A percentile compares a stretch with the other conserved stretches of the same genome.
These are phyloP conservation scores for Cheilosia variabilis DNA, from an alignment of 2,888 invertebrate genomes.

Conservation along the genomic window DNA sequence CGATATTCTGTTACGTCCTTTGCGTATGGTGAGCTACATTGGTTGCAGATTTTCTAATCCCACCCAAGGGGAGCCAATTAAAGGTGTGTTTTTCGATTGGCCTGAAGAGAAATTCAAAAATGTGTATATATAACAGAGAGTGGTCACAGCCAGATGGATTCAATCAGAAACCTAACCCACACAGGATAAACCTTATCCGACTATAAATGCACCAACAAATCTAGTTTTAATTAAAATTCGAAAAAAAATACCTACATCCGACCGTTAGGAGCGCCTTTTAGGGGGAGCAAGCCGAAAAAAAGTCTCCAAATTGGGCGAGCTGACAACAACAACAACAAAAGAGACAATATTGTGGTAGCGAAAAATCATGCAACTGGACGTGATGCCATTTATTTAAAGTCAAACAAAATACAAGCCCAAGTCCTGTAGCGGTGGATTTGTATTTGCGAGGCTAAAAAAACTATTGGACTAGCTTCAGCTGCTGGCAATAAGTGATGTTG, in stretches of 20 bases:
- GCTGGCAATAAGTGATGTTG: not conserved
- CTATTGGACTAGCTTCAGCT: not conserved
- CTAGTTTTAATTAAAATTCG: slow-evolving; percentile 12
- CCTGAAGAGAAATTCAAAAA: not conserved
- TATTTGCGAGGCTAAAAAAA: slow-evolving; percentile 2
- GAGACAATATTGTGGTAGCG: not conserved
- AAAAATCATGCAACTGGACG: slow-evolving; percentile 10
- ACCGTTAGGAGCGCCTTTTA: not conserved
- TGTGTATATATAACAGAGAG: not conserved
- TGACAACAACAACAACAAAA: not conserved
- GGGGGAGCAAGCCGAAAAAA: not conserved
- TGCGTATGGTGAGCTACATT: not conserved
- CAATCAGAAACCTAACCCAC: slow-evolving; percentile 36
- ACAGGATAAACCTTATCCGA: not conserved
- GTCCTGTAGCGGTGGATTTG: slow-evolving; percentile 4
- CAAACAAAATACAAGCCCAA: not conserved
- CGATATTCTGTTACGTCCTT: slow-evolving; percentile 40
- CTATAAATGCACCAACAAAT: not conserved
- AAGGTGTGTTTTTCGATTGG: not conserved
- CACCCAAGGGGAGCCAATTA: slow-evolving; percentile 3
- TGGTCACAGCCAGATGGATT: slow-evolving; percentile 4
- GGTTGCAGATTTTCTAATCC: not conserved
- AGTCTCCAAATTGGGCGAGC: not conserved
- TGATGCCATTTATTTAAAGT: slow-evolving; percentile 3
- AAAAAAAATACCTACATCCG: not conserved